Base-by-base conservation (phyloP, 1,140 invertebrate species). In the Aphidius gifuensis region DNA sequence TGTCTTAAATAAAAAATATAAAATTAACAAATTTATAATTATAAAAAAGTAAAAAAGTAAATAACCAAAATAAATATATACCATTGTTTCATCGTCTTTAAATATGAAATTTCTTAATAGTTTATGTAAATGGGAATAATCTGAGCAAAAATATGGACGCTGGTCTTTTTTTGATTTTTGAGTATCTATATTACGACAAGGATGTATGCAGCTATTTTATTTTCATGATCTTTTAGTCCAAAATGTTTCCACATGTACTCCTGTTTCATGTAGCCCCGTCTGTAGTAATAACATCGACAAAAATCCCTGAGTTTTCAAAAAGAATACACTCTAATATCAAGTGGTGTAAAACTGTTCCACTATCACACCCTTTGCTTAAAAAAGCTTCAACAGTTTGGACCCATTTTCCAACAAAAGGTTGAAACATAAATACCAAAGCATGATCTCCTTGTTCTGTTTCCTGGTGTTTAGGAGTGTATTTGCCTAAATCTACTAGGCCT, bases 381-480 rank as follows among this genome's bases (percentile, higher is more conserved):
- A 68, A 68, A 32, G 55, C 49, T 9, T 11, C 68, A n/a, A 73
- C 21, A 39, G 62, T 63, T 56, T 74, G 71, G 0, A 74, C 60
- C 62, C 69, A 70, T 46, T 54, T 51, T 5, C 68, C 71, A 50
- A 51, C 56, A 53, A 74, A 74, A n/a, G 71, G 72, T 46, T 74
- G 71, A 62, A 66, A 74, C 67, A 76, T 70, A 16, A 75, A 68
- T 5, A 76, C 70, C 6, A 74, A 54, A 23, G 66, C 72, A 66
- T 74, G 74, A 64, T 76, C 68, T 21, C 64, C 71, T 48, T 50
- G 43, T 44, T 48, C 48, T 42, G 64, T 47, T 59, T 64, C 62
- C 40, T 69, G 60, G 57, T 65, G 39, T 7, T 64, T 38, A n/a
- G 69, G 70, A 16, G 71, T 76, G 50, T 71, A 48, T 54, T 71